Conservation (phyloP, 2,113 vertebrate species). For the Dicerorhinus sumatrensis region DNA sequence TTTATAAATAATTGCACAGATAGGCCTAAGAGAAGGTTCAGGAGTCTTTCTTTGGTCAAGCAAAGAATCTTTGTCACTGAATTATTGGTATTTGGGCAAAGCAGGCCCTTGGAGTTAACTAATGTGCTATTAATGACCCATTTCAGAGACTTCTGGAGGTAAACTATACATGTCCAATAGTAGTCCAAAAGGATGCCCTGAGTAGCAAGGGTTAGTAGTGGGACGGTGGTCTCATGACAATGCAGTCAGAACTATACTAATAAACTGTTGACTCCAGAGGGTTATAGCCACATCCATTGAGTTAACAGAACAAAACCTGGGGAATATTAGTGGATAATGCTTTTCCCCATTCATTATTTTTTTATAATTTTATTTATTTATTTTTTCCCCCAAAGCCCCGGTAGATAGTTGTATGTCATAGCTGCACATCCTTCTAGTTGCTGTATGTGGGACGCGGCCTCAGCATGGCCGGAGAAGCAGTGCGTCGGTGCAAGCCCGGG, state of each 20-base stretch:
- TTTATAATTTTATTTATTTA: too few species aligned
- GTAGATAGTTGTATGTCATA: too few species aligned
- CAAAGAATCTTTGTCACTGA: not conserved
- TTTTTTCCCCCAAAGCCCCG: too few species aligned
- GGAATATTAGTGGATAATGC: not conserved
- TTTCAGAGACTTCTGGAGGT: not conserved
- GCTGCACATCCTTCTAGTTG: too few species aligned
- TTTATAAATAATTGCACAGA: not conserved
- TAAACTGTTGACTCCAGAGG: not conserved
- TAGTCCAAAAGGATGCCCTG: not conserved
- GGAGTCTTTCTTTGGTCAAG: not conserved
- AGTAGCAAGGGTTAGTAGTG: not conserved
- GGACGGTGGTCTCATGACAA: not conserved
- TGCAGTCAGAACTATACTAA: not conserved
- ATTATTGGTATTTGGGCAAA: not conserved
- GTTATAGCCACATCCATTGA: not conserved
- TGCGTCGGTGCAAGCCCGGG: too few species aligned
- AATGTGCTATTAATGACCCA: not conserved
- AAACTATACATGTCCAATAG: not conserved
- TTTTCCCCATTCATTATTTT: not conserved
- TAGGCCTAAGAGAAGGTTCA: not conserved
- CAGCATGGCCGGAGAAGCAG: too few species aligned
- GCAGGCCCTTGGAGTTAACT: not conserved
- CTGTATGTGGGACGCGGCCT: too few species aligned
- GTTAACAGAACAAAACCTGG: not conserved